phyloP scores from a whole-genome alignment of 2,113 vertebrate species.

The Tonatia bakeri region DNA sequence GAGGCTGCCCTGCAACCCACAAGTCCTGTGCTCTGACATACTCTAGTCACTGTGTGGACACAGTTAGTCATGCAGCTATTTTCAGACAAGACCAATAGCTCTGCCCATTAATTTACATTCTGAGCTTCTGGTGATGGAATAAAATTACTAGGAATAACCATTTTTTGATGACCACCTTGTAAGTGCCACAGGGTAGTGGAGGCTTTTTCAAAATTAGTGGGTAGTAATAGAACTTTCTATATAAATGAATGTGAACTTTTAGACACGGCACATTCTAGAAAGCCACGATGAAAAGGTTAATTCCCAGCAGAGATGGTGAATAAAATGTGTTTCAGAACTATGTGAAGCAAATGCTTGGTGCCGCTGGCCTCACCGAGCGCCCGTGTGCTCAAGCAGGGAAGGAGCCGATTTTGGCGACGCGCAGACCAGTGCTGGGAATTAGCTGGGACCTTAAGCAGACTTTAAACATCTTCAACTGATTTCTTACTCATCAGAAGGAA shows the following conservation, averaged over 20 bases:
- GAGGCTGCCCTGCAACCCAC: neutral
- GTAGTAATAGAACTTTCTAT: neutral
- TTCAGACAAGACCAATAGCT: conserved; percentile 39
- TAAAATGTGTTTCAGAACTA: neutral
- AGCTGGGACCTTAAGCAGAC: neutral
- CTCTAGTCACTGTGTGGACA: neutral
- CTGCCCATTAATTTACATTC: conserved; percentile 34
- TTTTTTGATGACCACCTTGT: conserved; percentile 7
- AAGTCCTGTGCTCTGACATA: neutral
- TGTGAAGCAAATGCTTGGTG: neutral
- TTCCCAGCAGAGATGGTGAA: neutral
- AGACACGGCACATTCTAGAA: neutral
- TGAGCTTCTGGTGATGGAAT: conserved; percentile 10
- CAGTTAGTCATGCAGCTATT: conserved; percentile 41
- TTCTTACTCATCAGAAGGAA: conserved; percentile 5
- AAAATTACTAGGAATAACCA: conserved; percentile 17
- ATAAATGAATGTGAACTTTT: neutral
- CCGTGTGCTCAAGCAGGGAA: neutral
- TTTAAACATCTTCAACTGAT: neutral
- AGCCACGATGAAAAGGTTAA: neutral
- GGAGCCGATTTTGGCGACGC: neutral
- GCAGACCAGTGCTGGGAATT: neutral
- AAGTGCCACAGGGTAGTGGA: neutral
- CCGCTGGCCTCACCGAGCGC: neutral
- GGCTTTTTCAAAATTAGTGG: neutral